A percentile compares a stretch with the other conserved stretches of the same genome.
phyloP scores from a whole-genome alignment of 1,140 invertebrate species.

The Drosophila punjabiensis region DNA sequence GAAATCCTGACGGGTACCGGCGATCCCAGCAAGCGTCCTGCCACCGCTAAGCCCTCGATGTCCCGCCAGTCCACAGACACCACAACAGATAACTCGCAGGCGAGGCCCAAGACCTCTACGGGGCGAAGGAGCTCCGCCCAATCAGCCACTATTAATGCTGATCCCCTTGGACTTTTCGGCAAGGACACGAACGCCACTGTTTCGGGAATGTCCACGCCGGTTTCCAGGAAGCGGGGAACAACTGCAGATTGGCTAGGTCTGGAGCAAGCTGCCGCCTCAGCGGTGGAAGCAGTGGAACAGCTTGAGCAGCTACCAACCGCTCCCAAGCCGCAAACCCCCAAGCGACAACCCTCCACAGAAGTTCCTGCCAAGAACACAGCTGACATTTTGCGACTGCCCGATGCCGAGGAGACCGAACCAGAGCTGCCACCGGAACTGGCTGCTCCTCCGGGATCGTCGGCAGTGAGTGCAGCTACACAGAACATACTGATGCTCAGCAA shows the following conservation, averaged over 20 bases:
- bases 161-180: conserved; percentile 76
- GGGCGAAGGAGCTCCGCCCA: conserved; percentile 72
- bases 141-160: conserved; percentile 58
- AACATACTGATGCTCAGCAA: conserved; percentile 70
- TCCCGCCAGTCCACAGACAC: conserved; percentile 83
- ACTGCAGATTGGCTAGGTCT: conserved; percentile 82
- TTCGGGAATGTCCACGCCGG: conserved; percentile 74
- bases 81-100: conserved; percentile 74
- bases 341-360: not conserved
- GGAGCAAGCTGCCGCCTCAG: conserved; percentile 32
- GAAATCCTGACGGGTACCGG: conserved; percentile 42
- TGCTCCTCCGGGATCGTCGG: not conserved
- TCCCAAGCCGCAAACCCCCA: conserved; percentile 6
- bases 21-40: conserved; percentile 54
- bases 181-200: conserved; percentile 63
- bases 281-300: conserved; percentile 25
- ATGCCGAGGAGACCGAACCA: conserved; percentile 35
- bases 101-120: conserved; percentile 72
- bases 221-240: conserved; percentile 59
- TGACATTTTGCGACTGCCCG: conserved; percentile 38
- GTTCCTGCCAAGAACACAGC: not conserved
- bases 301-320: conserved; percentile 1
- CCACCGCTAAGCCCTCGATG: conserved; percentile 64
- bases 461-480: conserved; percentile 41
- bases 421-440: conserved; percentile 11